phyloP scores from a whole-genome alignment of 2,113 vertebrate species.

The Cottus gobio region DNA sequence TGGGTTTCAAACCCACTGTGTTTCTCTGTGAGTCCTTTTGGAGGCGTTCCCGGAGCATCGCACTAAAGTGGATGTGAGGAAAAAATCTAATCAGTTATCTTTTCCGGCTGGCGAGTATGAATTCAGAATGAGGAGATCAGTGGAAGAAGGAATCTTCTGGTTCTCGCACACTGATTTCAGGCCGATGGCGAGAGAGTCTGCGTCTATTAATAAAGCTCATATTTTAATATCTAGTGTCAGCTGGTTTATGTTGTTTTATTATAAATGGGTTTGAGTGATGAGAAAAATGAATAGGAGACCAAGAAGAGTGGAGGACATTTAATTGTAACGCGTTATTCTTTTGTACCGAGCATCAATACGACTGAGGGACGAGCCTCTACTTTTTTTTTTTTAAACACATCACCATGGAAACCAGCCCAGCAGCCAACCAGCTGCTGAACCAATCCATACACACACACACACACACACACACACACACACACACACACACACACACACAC shows the following conservation, averaged over 20 bases:
- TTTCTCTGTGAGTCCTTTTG: constrained; percentile 3
- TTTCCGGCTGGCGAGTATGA: constrained; percentile 16
- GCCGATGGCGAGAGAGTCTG: not conserved
- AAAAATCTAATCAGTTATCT: constrained; percentile 2
- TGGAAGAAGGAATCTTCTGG: not conserved
- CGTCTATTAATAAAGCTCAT: constrained; percentile 9
- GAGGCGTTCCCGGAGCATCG: constrained; percentile 29
- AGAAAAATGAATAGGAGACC: constrained; percentile 8
- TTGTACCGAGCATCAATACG: constrained; percentile 67
- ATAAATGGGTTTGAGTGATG: constrained; percentile 7
- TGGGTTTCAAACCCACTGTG: not conserved
- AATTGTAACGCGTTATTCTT: constrained; percentile 69
- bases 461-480: not conserved
- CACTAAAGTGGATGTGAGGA: constrained; percentile 41
- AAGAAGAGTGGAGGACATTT: constrained; percentile 30
- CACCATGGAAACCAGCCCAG: constrained; percentile 78
- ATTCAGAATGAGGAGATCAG: constrained; percentile 30
- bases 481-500: constrained; percentile 8
- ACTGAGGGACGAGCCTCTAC: constrained; percentile 67
- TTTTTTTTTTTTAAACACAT: constrained; percentile 61
- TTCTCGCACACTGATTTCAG: not conserved
- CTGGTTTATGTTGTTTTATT: not conserved
- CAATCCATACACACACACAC: constrained; percentile 5
- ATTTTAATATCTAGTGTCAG: constrained; percentile 9
- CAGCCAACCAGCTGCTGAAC: constrained; percentile 79